Conservation (phyloP, 2,113 vertebrate genomes). For the Clupea harengus region DNA sequence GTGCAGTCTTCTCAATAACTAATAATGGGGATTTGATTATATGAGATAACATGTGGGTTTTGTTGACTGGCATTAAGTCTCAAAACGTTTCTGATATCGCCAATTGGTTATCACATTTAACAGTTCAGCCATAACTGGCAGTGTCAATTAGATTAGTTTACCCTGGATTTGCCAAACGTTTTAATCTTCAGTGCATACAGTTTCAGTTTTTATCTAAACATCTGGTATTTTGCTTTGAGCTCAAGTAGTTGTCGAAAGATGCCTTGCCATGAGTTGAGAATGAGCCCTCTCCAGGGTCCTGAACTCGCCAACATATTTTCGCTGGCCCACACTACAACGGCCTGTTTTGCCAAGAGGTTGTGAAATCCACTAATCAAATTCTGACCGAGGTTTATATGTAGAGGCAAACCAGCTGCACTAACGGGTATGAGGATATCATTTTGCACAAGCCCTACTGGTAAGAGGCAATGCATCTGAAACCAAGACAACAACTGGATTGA, state of each 20-base stretch:
- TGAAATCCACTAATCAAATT: not conserved
- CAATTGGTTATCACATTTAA: not conserved
- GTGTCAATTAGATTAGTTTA: not conserved
- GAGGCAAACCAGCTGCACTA: not conserved
- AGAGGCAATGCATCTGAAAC: not conserved
- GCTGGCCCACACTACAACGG: not conserved
- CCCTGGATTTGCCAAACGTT: not conserved
- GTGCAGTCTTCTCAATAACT: not conserved
- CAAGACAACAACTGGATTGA: not conserved
- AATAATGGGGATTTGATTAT: not conserved
- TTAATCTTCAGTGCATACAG: not conserved
- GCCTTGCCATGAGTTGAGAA: not conserved
- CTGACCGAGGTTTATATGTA: not conserved
- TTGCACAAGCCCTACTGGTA: not conserved
- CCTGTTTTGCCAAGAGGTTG: not conserved
- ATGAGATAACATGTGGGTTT: not conserved
- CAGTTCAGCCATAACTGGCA: not conserved
- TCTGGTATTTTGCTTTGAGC: not conserved
- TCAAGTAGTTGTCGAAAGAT: not conserved
- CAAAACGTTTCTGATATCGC: not conserved
- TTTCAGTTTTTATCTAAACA: not conserved
- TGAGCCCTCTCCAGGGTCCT: not conserved
- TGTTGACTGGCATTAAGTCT: not conserved
- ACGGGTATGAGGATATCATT: not conserved
- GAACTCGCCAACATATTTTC: constrained; percentile 11